Percentiles rank a stretch among this genome's conserved stretches.
phyloP scores from a whole-genome alignment of 2,888 invertebrate genomes.

The Physocephala rufipes region DNA sequence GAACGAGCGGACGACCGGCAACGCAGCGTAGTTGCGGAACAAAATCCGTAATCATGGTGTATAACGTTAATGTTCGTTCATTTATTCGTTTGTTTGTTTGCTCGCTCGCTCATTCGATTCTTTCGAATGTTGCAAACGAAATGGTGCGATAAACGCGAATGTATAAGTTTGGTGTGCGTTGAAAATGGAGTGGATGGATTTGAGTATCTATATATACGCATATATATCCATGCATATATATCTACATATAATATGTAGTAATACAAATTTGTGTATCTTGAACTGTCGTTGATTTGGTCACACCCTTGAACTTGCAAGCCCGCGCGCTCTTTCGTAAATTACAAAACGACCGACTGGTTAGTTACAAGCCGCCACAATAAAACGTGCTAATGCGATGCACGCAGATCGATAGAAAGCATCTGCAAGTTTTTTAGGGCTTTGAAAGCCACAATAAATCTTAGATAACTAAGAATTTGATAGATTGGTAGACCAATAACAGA shows the following conservation, averaged over 20 bases:
- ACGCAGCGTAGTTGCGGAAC: constrained; percentile 25
- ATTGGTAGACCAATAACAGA: no score
- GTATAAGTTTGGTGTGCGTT: constrained; percentile 48
- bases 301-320: constrained; percentile 64
- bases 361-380: constrained; percentile 4
- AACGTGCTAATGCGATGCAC: constrained; percentile 15
- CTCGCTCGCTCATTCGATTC: background rate
- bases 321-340: no score
- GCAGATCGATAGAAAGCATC: background rate
- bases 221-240: constrained; percentile 21
- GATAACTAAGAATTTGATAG: no score
- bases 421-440: no score
- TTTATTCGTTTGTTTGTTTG: background rate
- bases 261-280: constrained; percentile 42
- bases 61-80: no score
- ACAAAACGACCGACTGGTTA: constrained; percentile 7
- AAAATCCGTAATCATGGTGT: no score
- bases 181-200: constrained; percentile 49
- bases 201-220: constrained; percentile 44
- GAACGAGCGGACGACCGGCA: constrained; percentile 34
- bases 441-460: no score
- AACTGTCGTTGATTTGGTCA: constrained; percentile 53
- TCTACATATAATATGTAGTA: constrained; percentile 5
- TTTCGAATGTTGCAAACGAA: background rate
- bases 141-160: background rate